Percentiles rank a stretch among this genome's conserved stretches.
phyloP scores from a whole-genome alignment of 2,113 vertebrate genomes.

The Macroglossus sobrinus region DNA sequence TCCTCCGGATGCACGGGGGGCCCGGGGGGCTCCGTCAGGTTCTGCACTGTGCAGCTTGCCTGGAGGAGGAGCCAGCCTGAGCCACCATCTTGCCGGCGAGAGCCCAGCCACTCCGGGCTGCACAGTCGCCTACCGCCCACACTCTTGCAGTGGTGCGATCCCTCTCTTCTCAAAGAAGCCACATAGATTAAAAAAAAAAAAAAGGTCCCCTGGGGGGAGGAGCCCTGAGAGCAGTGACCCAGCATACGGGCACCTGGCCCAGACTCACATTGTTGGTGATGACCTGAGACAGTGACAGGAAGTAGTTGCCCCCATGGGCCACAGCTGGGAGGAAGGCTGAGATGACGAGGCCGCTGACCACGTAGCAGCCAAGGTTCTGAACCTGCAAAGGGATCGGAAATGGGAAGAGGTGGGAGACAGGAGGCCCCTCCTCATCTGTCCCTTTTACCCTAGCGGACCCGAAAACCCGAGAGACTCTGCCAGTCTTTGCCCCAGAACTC shows the following conservation, averaged over 20 bases:
- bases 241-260: background rate
- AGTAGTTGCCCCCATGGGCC: constrained; percentile 83
- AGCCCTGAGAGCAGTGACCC: background rate
- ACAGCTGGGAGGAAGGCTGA: constrained; percentile 87
- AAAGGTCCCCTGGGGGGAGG: background rate
- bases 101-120: background rate
- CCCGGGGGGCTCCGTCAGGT: constrained; percentile 73
- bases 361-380: constrained; percentile 93
- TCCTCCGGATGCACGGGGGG: constrained; percentile 86
- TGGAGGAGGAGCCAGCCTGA: constrained; percentile 52
- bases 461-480: background rate
- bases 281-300: constrained; percentile 88
- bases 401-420: background rate
- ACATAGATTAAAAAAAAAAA: background rate
- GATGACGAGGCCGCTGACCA: constrained; percentile 84
- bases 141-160: background rate
- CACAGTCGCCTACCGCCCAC: background rate
- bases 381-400: constrained; percentile 77
- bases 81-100: background rate
- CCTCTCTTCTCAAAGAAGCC: background rate
- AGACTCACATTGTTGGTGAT: constrained; percentile 89
- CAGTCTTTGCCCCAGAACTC: background rate
- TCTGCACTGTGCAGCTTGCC: constrained; percentile 86
- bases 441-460: background rate
- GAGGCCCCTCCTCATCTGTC: no score